These are phyloP conservation scores for Heteronetta atricapilla DNA, from an alignment of 2,113 vertebrate genomes.

Conservation along the genomic window DNA sequence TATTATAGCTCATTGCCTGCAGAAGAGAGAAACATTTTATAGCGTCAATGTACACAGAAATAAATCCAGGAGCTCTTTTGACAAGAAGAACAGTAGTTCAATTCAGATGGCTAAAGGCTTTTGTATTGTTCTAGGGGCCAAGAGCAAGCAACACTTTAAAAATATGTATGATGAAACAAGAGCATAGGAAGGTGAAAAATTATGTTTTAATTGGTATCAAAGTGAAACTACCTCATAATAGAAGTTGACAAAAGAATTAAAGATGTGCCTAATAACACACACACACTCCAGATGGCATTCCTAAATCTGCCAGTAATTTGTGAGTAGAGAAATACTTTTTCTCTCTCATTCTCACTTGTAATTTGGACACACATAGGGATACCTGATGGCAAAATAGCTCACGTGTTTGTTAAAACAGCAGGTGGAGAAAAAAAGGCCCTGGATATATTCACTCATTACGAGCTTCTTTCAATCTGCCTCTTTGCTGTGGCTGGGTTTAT, in stretches of 20 bases:
- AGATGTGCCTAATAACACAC: not conserved
- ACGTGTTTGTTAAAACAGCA: slow-evolving; percentile 17
- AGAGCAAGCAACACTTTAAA: not conserved
- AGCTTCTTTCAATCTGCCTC: not conserved
- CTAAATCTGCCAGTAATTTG: not conserved
- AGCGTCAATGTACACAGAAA: slow-evolving; percentile 36
- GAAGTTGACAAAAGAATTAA: slow-evolving; percentile 24
- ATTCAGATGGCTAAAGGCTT: not conserved
- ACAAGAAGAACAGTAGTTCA: slow-evolving; percentile 28
- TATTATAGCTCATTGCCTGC: slow-evolving; percentile 28
- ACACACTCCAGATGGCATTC: not conserved
- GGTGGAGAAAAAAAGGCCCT: not conserved
- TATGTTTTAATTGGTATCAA: not conserved
- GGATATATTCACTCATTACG: not conserved
- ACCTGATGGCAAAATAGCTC: slow-evolving; percentile 43
- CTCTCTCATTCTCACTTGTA: slow-evolving; percentile 3
- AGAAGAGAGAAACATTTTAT: slow-evolving; percentile 52
- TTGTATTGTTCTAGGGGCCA: not conserved
- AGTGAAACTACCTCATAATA: slow-evolving; percentile 2
- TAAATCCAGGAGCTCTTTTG: slow-evolving; percentile 44
- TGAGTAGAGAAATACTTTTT: not conserved
- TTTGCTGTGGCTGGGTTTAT: slow-evolving; percentile 9
- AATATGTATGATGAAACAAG: not conserved
- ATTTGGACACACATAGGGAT: slow-evolving; percentile 24
- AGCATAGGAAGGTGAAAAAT: not conserved